phyloP scores from a whole-genome alignment of 2,797 vertebrate species.

The Trematomus bernacchii region DNA sequence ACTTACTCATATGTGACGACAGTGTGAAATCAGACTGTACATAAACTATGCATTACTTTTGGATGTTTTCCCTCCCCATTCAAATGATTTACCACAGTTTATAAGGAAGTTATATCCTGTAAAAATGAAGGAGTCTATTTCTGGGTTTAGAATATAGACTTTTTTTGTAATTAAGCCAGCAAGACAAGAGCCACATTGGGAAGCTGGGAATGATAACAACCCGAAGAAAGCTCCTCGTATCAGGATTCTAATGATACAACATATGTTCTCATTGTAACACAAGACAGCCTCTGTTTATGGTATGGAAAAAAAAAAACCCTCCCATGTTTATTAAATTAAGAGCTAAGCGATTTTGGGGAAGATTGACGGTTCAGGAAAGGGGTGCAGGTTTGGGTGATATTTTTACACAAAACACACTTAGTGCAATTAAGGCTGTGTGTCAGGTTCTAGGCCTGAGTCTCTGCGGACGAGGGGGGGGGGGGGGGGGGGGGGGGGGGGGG shows the following conservation, averaged over 20 bases:
- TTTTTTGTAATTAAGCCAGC: slow-evolving; percentile 49
- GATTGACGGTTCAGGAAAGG: slow-evolving; percentile 87
- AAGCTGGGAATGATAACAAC: slow-evolving; percentile 65
- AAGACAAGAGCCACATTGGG: slow-evolving; percentile 40
- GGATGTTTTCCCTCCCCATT: slow-evolving; percentile 38
- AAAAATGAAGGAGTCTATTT: slow-evolving; percentile 24
- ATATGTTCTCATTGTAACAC: slow-evolving; percentile 84
- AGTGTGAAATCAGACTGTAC: slow-evolving; percentile 13
- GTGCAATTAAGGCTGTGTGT: slow-evolving; percentile 84
- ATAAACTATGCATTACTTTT: slow-evolving; percentile 14
- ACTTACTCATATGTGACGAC: slow-evolving; percentile 31
- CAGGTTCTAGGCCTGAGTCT: slow-evolving; percentile 71
- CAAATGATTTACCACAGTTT: slow-evolving; percentile 20
- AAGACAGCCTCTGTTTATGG: slow-evolving; percentile 80
- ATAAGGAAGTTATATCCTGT: slow-evolving; percentile 11
- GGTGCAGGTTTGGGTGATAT: slow-evolving; percentile 85
- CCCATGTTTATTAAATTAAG: slow-evolving; percentile 85
- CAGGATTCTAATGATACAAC: slow-evolving; percentile 81
- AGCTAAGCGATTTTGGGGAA: slow-evolving; percentile 77
- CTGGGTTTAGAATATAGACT: slow-evolving; percentile 19
- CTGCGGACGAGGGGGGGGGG: slow-evolving; percentile 44
- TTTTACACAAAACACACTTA: slow-evolving; percentile 90
- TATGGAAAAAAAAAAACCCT: slow-evolving; percentile 66
- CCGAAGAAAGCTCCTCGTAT: slow-evolving; percentile 60
- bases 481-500: slow-evolving; percentile 22